Percentiles rank a stretch among this genome's conserved stretches.
phyloP scores from a whole-genome alignment of 2,113 vertebrate species.

The Mustela nigripes region DNA sequence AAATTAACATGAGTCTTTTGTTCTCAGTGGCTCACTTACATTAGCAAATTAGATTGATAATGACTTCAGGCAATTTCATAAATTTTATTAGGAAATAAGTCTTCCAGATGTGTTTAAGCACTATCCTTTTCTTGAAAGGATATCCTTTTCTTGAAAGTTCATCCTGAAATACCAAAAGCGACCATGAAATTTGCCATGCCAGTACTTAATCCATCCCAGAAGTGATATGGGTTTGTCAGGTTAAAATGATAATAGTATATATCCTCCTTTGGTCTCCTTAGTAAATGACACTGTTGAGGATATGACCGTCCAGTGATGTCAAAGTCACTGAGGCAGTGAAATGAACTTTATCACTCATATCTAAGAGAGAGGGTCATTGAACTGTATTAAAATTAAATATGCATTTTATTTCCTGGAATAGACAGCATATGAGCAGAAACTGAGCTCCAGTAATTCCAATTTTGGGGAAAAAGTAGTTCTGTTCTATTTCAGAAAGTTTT shows the following conservation, averaged over 20 bases:
- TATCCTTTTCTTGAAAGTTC: slow-evolving; percentile 53
- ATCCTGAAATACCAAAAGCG: slow-evolving; percentile 66
- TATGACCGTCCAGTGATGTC: slow-evolving; percentile 81
- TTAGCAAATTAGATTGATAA: neutral
- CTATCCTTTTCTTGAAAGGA: neutral
- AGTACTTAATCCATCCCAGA: slow-evolving; percentile 81
- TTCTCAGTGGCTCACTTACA: neutral
- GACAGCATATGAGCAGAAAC: slow-evolving; percentile 65
- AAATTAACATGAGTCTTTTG: neutral
- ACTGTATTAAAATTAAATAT: slow-evolving; percentile 81
- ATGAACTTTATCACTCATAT: slow-evolving; percentile 81
- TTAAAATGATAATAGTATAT: slow-evolving; percentile 78
- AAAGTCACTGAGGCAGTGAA: slow-evolving; percentile 76
- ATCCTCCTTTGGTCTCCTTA: slow-evolving; percentile 79
- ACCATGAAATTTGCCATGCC: slow-evolving; percentile 70
- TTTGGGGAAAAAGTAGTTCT: slow-evolving; percentile 22
- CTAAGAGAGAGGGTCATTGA: slow-evolving; percentile 78
- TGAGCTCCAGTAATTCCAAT: slow-evolving; percentile 61
- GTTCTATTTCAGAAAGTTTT: slow-evolving; percentile 65
- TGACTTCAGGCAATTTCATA: neutral
- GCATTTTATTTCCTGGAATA: slow-evolving; percentile 75
- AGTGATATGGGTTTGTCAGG: slow-evolving; percentile 80
- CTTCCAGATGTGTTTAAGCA: neutral
- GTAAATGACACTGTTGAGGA: slow-evolving; percentile 77
- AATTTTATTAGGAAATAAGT: neutral